A percentile compares a stretch with the other conserved stretches of the same genome.
Conservation (phyloP, 2,888 invertebrate genomes). For the Leucophenga maculata region DNA sequence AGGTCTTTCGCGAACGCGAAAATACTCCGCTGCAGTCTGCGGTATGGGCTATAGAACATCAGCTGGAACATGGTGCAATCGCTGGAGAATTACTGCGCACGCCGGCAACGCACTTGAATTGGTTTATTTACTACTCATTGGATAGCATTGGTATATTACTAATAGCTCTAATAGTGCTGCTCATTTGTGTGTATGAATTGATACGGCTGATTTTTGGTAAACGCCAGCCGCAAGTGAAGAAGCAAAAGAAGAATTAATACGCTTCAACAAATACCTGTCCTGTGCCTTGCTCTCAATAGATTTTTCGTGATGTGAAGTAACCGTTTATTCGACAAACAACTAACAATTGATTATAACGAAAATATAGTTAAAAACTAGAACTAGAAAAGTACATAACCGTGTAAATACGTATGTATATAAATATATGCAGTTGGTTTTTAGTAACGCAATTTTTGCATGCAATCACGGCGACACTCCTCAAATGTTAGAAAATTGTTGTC, state of each 20-base stretch:
- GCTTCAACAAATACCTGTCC: not conserved
- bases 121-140: constrained; percentile 69
- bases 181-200: not conserved
- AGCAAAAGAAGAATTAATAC: not conserved
- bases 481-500: constrained; percentile 64
- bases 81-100: constrained; percentile 57
- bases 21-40: constrained; percentile 75
- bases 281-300: too few species aligned
- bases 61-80: constrained; percentile 65
- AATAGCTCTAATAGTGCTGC: not conserved
- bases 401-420: not conserved
- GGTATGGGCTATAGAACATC: constrained; percentile 77
- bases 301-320: too few species aligned
- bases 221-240: constrained; percentile 1
- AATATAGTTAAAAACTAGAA: too few species aligned
- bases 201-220: not conserved
- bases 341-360: too few species aligned
- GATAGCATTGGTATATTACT: constrained; percentile 58
- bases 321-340: too few species aligned
- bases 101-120: constrained; percentile 63
- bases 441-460: constrained; percentile 61
- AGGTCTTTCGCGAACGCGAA: constrained; percentile 75
- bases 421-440: constrained; percentile 31
- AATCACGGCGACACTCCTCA: constrained; percentile 66
- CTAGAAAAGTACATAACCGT: too few species aligned